Percentiles rank a stretch among this genome's conserved stretches.
phyloP scores from a whole-genome alignment of 1,140 invertebrate species.

The Drosophila sulfurigaster region DNA sequence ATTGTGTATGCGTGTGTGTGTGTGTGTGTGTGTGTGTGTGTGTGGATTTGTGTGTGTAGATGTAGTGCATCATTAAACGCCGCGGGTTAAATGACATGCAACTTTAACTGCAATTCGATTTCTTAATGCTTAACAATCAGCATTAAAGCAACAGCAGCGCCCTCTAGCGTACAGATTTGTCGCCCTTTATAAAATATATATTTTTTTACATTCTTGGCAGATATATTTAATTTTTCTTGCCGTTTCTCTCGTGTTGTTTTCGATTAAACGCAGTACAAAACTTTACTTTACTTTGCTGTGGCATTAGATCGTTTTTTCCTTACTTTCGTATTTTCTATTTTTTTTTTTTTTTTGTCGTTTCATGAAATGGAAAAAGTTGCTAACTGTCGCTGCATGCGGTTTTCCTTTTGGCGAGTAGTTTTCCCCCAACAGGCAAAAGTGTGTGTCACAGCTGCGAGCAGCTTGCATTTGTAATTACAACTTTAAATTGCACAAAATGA shows the following conservation, averaged over 20 bases:
- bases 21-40: not conserved
- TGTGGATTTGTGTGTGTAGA: not conserved
- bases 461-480: constrained; percentile 41
- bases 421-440: not conserved
- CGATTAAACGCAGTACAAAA: constrained; percentile 16
- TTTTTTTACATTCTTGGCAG: too few relatives aligned
- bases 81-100: constrained; percentile 14
- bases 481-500: constrained; percentile 30
- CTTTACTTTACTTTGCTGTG: not conserved
- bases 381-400: constrained; percentile 5
- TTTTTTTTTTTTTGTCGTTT: constrained; percentile 4
- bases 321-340: not conserved
- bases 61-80: constrained; percentile 9
- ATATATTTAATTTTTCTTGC: not conserved
- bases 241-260: not conserved
- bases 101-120: constrained; percentile 21
- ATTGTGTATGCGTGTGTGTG: constrained; percentile 19
- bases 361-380: constrained; percentile 14
- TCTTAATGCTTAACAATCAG: constrained; percentile 21
- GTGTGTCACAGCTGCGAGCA: constrained; percentile 19
- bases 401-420: constrained; percentile 13
- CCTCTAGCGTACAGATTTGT: constrained; percentile 21
- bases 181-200: not conserved
- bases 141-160: constrained; percentile 28
- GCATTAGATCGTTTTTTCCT: not conserved